These are phyloP conservation scores for Microtus agrestis DNA, from an alignment of 2,797 vertebrate species.

Conservation along the genomic window DNA sequence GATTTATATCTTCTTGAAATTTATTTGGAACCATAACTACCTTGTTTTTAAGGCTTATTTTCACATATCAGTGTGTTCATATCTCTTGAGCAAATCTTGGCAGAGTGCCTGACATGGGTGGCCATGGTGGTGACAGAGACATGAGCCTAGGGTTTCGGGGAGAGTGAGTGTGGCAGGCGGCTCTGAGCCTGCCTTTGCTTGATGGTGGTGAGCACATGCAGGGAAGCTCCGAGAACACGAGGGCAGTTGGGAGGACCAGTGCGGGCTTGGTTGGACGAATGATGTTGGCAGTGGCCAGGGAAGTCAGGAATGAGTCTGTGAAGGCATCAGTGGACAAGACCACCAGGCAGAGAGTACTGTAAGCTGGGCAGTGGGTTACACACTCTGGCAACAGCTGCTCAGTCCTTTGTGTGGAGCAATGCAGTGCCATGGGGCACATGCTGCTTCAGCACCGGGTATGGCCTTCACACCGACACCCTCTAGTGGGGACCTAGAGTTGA, in stretches of 20 bases:
- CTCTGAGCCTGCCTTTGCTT: accelerated
- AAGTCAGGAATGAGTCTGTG: too few relatives aligned
- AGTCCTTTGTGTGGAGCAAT: accelerated
- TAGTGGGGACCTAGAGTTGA: accelerated
- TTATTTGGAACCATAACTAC: not conserved
- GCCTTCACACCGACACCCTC: not conserved
- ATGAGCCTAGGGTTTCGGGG: accelerated
- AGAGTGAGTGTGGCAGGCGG: accelerated
- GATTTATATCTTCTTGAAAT: constrained; percentile 15
- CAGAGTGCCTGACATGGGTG: accelerated
- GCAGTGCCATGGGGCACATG: accelerated
- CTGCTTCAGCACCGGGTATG: not conserved
- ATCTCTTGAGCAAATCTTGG: not conserved
- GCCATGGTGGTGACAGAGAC: accelerated
- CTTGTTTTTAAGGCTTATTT: not conserved
- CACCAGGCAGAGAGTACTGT: accelerated
- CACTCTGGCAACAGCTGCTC: accelerated
- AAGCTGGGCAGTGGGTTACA: accelerated
- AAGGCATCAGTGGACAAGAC: accelerated
- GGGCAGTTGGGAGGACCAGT: accelerated
- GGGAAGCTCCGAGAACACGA: accelerated
- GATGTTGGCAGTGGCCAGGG: accelerated
- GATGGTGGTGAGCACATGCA: accelerated
- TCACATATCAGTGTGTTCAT: not conserved
- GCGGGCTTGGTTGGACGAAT: not conserved